phyloP scores from a whole-genome alignment of 2,113 vertebrate genomes.

The Cygnus buccinator region DNA sequence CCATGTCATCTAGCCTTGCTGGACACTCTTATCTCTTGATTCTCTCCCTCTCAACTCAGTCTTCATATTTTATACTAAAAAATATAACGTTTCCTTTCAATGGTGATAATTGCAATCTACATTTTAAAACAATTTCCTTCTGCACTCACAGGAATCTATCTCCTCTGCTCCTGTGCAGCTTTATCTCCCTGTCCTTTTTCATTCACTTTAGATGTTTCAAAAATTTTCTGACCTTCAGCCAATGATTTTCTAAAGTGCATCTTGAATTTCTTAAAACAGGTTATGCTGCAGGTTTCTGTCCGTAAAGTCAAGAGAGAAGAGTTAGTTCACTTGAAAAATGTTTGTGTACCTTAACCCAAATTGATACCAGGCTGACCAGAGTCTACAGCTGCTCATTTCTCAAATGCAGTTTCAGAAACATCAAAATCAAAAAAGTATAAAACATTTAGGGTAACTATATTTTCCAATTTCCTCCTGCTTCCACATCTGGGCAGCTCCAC shows the following conservation, averaged over 20 bases:
- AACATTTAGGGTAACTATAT: background rate
- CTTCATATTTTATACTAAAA: background rate
- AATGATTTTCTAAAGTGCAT: conserved; percentile 2
- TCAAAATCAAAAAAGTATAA: background rate
- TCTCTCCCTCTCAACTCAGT: background rate
- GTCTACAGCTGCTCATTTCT: background rate
- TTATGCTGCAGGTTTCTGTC: background rate
- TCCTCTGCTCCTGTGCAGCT: background rate
- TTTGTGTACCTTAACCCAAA: background rate
- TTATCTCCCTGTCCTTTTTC: background rate
- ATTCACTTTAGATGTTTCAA: background rate
- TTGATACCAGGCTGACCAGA: background rate
- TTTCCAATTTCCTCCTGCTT: background rate
- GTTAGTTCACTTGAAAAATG: background rate
- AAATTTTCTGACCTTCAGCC: conserved; percentile 3
- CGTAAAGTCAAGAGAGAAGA: background rate
- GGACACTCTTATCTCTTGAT: background rate
- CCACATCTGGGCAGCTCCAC: background rate
- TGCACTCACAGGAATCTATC: background rate
- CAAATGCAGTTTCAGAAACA: background rate
- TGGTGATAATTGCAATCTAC: background rate
- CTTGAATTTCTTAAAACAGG: background rate
- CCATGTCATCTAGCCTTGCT: background rate
- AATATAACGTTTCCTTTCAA: background rate
- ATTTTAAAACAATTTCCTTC: conserved; percentile 16